A percentile compares a stretch with the other conserved stretches of the same genome.
Conservation (phyloP, 2,113 vertebrate species). For the Symphodus melops region DNA sequence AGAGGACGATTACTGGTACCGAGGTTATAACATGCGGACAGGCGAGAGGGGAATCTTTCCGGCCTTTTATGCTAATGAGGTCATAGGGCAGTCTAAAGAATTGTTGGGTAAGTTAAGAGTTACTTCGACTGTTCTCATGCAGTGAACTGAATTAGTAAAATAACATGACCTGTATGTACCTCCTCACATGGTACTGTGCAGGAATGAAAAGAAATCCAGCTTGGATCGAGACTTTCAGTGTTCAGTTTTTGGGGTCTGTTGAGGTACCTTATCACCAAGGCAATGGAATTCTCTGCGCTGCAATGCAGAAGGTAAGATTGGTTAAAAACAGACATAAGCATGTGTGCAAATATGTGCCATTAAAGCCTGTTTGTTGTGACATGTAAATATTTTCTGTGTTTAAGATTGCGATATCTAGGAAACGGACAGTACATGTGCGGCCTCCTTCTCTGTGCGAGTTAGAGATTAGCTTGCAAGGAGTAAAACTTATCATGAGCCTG, state of each 20-base stretch:
- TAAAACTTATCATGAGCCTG: conserved; percentile 92
- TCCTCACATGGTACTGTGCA: conserved; percentile 43
- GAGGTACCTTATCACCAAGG: conserved; percentile 97
- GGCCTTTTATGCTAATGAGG: conserved; percentile 94
- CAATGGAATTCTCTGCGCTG: conserved; percentile 94
- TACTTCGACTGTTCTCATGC: neutral
- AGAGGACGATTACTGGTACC: conserved; percentile 97
- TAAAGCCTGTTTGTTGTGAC: neutral
- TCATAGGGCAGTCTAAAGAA: conserved; percentile 89
- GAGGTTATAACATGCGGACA: conserved; percentile 97
- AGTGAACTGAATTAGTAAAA: neutral
- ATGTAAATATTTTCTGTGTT: neutral
- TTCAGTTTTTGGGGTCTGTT: conserved; percentile 97
- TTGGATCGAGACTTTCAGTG: conserved; percentile 92
- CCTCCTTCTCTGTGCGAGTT: conserved; percentile 94
- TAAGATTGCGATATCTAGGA: conserved; percentile 93
- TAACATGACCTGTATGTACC: neutral
- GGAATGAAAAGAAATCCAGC: conserved; percentile 91
- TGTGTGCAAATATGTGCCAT: neutral
- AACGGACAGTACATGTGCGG: conserved; percentile 93
- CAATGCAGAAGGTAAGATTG: conserved; percentile 95
- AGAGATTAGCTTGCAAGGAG: conserved; percentile 93
- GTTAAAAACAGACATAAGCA: neutral
- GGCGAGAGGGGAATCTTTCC: conserved; percentile 96
- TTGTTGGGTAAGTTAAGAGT: conserved; percentile 81